Conservation (phyloP, 2,888 invertebrate species). For the Epinotia nisella region DNA sequence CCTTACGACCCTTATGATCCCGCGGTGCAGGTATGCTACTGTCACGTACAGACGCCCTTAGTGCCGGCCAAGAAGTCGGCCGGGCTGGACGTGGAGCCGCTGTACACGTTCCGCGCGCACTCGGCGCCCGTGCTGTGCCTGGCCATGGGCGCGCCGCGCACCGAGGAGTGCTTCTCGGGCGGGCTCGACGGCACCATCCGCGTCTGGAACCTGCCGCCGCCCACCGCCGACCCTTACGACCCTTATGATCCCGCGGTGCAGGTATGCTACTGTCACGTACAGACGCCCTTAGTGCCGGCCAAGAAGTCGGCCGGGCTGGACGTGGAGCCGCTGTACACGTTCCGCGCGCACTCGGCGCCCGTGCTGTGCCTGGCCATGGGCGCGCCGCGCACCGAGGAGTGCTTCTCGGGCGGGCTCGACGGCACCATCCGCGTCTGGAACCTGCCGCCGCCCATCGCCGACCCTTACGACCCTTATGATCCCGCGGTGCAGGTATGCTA, state of each 20-base stretch:
- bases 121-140: constrained; percentile 97
- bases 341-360: constrained; percentile 97
- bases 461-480: constrained; percentile 99
- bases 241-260: constrained; percentile 97
- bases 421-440: constrained; percentile 98
- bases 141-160: constrained; percentile 96
- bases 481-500: constrained; percentile 90
- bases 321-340: constrained; percentile 99
- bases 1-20: constrained; percentile 99
- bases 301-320: constrained; percentile 98
- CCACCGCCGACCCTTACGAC: constrained; percentile 98
- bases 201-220: constrained; percentile 98
- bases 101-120: constrained; percentile 99
- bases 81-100: constrained; percentile 98
- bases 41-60: too few relatives aligned
- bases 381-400: constrained; percentile 96
- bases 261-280: constrained; percentile 56
- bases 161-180: constrained; percentile 98
- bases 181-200: constrained; percentile 97
- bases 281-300: constrained; percentile 88
- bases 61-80: constrained; percentile 98
- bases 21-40: constrained; percentile 87
- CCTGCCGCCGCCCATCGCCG: constrained; percentile 96
- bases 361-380: constrained; percentile 98
- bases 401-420: constrained; percentile 98